These are phyloP conservation scores for Anoplopoma fimbria DNA, from an alignment of 2,113 vertebrate genomes.

Conservation along the genomic window DNA sequence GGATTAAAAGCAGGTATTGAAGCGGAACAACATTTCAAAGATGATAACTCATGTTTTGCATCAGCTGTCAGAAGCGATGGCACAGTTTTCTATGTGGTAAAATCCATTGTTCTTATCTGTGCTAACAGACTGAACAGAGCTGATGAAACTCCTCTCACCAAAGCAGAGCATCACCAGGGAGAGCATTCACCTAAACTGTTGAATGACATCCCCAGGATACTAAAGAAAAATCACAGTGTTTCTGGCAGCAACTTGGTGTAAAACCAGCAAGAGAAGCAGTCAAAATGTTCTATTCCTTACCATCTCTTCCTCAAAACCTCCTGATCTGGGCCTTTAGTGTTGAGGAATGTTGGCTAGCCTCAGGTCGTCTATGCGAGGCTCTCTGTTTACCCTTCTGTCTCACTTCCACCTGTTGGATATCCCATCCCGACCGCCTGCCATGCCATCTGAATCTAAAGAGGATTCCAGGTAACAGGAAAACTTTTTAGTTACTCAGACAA, in stretches of 20 bases:
- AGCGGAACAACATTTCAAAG: constrained; percentile 38
- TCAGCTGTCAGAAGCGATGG: constrained; percentile 58
- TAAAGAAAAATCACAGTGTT: constrained; percentile 6
- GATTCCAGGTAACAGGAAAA: constrained; percentile 27
- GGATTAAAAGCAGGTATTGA: constrained; percentile 46
- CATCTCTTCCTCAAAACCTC: constrained; percentile 12
- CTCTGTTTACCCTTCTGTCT: constrained; percentile 54
- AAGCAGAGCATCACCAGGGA: neutral
- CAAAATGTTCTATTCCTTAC: constrained; percentile 23
- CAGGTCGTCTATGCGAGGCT: constrained; percentile 49
- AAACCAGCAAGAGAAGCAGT: constrained; percentile 5
- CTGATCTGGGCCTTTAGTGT: constrained; percentile 32
- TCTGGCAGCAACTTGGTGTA: constrained; percentile 2
- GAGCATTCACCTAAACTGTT: neutral
- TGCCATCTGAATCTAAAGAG: constrained; percentile 39
- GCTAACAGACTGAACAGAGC: neutral
- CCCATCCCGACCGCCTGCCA: constrained; percentile 36
- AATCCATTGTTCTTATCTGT: constrained; percentile 14
- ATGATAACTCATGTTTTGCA: constrained; percentile 47
- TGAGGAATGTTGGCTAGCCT: constrained; percentile 56
- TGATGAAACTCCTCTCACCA: constrained; percentile 14
- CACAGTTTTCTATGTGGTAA: constrained; percentile 17
- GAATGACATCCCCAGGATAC: constrained; percentile 24
- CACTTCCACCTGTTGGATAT: constrained; percentile 64
- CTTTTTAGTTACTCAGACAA: constrained; percentile 20